Evolutionary conservation across 2,797 vertebrate genomes (phyloP).

Genomic region (Danio tinwini): DNA sequence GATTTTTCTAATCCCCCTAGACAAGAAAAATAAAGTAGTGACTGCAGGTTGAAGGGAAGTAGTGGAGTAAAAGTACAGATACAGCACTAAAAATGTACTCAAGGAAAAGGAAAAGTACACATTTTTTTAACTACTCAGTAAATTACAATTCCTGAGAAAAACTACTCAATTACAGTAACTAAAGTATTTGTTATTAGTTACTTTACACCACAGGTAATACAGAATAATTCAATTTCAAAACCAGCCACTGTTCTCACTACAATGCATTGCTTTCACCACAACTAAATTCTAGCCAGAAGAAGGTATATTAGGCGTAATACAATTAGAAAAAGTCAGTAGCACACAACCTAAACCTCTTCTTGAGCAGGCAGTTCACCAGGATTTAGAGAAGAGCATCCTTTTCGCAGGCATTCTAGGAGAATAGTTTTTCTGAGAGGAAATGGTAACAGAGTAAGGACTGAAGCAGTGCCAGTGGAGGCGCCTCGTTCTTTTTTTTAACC

Average conservation of each 20-base stretch:
- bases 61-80: too few species aligned
- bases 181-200: too few species aligned
- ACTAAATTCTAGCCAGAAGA: not conserved
- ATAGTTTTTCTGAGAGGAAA: constrained; percentile 14
- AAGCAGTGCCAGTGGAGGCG: constrained; percentile 13
- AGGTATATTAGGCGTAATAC: not conserved
- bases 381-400: not conserved
- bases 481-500: constrained; percentile 20
- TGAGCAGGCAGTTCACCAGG: not conserved
- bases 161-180: too few species aligned
- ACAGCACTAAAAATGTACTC: too few species aligned
- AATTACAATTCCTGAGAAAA: too few species aligned
- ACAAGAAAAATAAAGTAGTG: too few species aligned
- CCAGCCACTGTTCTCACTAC: not conserved
- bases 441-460: constrained; percentile 13
- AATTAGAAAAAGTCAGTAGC: not conserved
- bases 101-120: too few species aligned
- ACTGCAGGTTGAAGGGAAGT: too few species aligned
- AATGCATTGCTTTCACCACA: not conserved
- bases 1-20: too few species aligned
- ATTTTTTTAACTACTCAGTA: too few species aligned
- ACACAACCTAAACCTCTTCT: not conserved
- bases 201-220: too few species aligned
- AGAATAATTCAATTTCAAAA: not conserved
- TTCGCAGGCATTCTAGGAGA: constrained; percentile 11